Evolutionary conservation across 1,140 invertebrate species (phyloP).

Genomic region (Drosophila insularis): DNA sequence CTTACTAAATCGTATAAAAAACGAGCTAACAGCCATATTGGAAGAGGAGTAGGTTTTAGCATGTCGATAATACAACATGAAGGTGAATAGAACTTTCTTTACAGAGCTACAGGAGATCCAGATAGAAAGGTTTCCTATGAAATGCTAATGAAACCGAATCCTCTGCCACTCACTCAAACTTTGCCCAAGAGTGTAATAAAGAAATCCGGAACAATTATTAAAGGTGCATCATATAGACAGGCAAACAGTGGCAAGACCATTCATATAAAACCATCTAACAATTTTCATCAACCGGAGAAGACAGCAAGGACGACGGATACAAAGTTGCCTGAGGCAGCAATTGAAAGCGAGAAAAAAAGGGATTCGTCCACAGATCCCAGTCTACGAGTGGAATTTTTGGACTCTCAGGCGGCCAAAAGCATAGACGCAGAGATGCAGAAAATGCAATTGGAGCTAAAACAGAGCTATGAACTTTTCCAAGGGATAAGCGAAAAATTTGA

Average conservation of each 20-base stretch:
- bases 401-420: slow-evolving; percentile 40
- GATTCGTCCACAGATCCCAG: slow-evolving; percentile 19
- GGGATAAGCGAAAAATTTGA: slow-evolving; percentile 68
- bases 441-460: slow-evolving; percentile 62
- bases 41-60: slow-evolving; percentile 49
- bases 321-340: slow-evolving; percentile 23
- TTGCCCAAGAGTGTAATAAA: neutral
- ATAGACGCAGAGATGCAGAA: slow-evolving; percentile 66
- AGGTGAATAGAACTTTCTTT: too few relatives aligned
- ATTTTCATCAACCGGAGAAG: neutral
- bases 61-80: too few relatives aligned
- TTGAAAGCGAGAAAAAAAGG: neutral
- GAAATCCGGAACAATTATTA: slow-evolving; percentile 3
- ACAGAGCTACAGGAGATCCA: slow-evolving; percentile 37
- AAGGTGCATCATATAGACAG: slow-evolving; percentile 16
- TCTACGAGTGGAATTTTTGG: slow-evolving; percentile 40
- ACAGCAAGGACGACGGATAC: neutral
- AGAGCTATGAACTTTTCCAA: slow-evolving; percentile 74
- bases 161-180: slow-evolving; percentile 32
- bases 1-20: slow-evolving; percentile 60
- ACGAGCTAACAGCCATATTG: slow-evolving; percentile 64
- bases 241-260: slow-evolving; percentile 38
- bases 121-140: slow-evolving; percentile 42
- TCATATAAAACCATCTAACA: slow-evolving; percentile 28
- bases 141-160: slow-evolving; percentile 48